A percentile compares a stretch with the other conserved stretches of the same genome.
phyloP scores from a whole-genome alignment of 2,888 invertebrate genomes.

The Eremobia ochroleuca region DNA sequence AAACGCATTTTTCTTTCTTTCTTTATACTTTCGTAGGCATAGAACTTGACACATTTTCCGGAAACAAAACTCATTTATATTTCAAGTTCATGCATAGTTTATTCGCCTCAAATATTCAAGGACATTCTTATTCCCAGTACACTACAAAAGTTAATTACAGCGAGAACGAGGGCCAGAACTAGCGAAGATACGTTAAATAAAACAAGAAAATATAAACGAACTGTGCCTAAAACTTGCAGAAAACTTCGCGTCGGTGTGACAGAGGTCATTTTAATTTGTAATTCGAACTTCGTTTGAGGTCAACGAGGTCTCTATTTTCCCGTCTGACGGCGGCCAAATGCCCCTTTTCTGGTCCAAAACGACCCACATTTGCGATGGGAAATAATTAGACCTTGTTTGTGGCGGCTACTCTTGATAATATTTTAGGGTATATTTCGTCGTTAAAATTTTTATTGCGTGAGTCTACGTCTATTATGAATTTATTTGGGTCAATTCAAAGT shows the following conservation, averaged over 20 bases:
- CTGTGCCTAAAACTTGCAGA: constrained; percentile 36
- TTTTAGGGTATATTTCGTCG: constrained; percentile 51
- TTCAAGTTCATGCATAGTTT: constrained; percentile 22
- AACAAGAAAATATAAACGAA: constrained; percentile 53
- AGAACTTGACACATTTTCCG: constrained; percentile 5
- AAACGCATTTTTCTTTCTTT: no score
- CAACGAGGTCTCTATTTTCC: constrained; percentile 79
- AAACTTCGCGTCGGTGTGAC: constrained; percentile 71
- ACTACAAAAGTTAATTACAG: constrained; percentile 39
- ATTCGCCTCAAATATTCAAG: constrained; percentile 26
- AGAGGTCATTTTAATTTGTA: constrained; percentile 79
- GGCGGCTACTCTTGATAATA: constrained; percentile 51
- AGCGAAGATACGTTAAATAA: constrained; percentile 56
- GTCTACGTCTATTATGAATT: constrained; percentile 23
- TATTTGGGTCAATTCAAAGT: constrained; percentile 39
- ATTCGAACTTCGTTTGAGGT: constrained; percentile 85
- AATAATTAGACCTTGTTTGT: constrained; percentile 79
- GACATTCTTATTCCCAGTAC: constrained; percentile 6
- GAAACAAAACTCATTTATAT: constrained; percentile 24
- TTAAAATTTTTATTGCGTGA: constrained; percentile 51
- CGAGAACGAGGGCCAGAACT: constrained; percentile 38
- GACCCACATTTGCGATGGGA: constrained; percentile 74
- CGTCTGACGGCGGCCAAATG: constrained; percentile 73
- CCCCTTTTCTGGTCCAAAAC: constrained; percentile 71
- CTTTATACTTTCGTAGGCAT: background rate